phyloP scores from a whole-genome alignment of 2,797 vertebrate genomes.

The Ctenopoma multispine region DNA sequence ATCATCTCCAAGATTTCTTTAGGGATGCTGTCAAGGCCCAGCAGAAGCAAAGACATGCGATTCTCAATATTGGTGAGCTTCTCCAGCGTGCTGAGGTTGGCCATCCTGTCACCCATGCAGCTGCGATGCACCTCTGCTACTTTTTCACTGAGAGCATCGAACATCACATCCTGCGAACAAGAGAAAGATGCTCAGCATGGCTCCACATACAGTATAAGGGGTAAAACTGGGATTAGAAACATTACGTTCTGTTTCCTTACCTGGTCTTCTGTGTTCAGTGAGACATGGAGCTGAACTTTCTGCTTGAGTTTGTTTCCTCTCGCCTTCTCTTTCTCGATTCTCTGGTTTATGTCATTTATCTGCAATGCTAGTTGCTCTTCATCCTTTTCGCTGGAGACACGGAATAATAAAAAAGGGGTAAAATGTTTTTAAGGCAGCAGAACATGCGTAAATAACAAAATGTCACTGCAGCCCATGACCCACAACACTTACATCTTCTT shows the following conservation, averaged over 20 bases:
- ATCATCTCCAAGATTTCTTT: conserved; percentile 79
- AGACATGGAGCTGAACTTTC: conserved; percentile 85
- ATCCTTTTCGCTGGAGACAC: conserved; percentile 84
- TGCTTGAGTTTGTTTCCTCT: conserved; percentile 83
- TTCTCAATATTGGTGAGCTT: conserved; percentile 90
- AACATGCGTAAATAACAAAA: not conserved
- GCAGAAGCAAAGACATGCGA: conserved; percentile 84
- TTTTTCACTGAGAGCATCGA: conserved; percentile 85
- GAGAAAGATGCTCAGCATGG: not conserved
- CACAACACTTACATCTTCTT: conserved; percentile 83
- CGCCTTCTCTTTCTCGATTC: conserved; percentile 83
- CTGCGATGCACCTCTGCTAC: conserved; percentile 87
- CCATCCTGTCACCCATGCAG: conserved; percentile 84
- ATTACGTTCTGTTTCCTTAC: conserved; percentile 67
- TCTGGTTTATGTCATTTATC: conserved; percentile 75
- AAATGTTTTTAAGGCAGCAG: not conserved
- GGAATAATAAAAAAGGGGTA: not conserved
- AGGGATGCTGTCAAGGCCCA: conserved; percentile 87
- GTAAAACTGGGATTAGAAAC: too few relatives aligned
- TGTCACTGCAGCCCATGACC: not conserved
- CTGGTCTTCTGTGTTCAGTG: conserved; percentile 84
- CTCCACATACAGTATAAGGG: not conserved
- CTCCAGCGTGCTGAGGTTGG: conserved; percentile 86
- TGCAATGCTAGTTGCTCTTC: conserved; percentile 82
- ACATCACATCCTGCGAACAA: conserved; percentile 83